Evolutionary conservation across 2,888 invertebrate species (phyloP), one percentile per base, ranked within the genome.

Genomic region (Acanthosepion esculentum): DNA sequence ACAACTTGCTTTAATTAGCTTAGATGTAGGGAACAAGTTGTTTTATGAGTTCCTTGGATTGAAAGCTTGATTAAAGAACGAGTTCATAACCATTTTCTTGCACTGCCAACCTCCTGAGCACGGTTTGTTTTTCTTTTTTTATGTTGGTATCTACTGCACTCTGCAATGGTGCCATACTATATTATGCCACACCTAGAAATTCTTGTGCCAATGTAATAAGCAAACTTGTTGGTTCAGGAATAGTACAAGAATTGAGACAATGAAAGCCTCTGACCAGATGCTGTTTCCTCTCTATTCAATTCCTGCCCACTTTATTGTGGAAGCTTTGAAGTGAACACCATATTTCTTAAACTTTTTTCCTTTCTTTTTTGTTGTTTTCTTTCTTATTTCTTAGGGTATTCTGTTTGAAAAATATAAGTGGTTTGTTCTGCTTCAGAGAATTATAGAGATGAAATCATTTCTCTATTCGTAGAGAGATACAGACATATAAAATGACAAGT

Each of bases 131-230:
- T n/a, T 78, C n/a, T 33, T 12, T n/a, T 33, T 78, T n/a, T 29
- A 26, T 64, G 29, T 64, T 7, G 8, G n/a, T n/a, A n/a, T 78
- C n/a, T 55, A 5, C 20, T 20, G 23, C 59, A 59, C 59, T 78
- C 18, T n/a, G 78, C 78, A 78, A 15, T 78, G 78, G n/a, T 78
- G n/a, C n/a, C n/a, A n/a, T 78, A 10, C n/a, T 15, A n/a, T 78
- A 78, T 33, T n/a, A n/a, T 78, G 78, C 78, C 78, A 78, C 78
- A 78, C 78, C 78, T 78, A 78, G 78, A 78, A 78, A 78, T 78
- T 78, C 78, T 33, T 33, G n/a, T n/a, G n/a, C n/a, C 15, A 33
- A n/a, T n/a, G n/a, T 78, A 78, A n/a, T 78, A n/a, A 10, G n/a
- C 8, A 78, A n/a, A 33, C 78, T 78, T 33, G 78, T 15, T 78